Base-by-base conservation (phyloP, 2,113 vertebrate species). In the Phaethornis superciliosus region DNA sequence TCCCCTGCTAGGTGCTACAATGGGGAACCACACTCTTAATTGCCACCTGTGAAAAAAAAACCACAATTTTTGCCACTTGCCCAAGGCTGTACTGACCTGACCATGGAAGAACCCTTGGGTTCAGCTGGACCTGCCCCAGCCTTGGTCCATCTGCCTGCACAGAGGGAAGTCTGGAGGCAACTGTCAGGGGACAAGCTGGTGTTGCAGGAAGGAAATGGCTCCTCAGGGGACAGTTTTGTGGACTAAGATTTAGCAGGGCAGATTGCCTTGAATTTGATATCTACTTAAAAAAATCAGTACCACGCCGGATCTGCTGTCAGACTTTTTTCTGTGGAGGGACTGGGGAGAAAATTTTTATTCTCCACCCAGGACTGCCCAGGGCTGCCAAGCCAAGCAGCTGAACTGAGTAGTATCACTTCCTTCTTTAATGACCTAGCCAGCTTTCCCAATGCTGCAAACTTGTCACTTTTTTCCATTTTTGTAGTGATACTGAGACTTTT, bases 331-430 rank as follows among this genome's bases (percentile, higher is more conserved):
- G 10, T 55, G 46, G 28, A 80, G 47, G 4, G 32, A 6, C 15
- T 51, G 15, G 6, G 51, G 12, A 90, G 42, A 69, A 88, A 77
- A 37, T 21, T 28, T 2, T 32, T 87, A 51, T 56, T 9, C 4
- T 15, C 4, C 23, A 46, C 26, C 0, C 0, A 33, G 33, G 56
- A 52, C 1, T 28, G 15, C 63, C 44, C 3, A 12, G 9, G 44
- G n/a, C 15, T 89, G 80, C 7, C 11, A 23, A 82, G 49, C 9
- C 40, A 74, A 68, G 70, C 17, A 24, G 56, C 26, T 9, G 47
- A 24, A 56, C 1, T 81, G 42, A 14, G 30, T 52, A 14, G 30
- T 52, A 33, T 63, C 30, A 13, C 27, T 49, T 27, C 9, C 42
- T 22, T 16, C 30, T 70, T 78, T 68, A 77, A 65, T 0, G 2